These are phyloP conservation scores for Coelinius sp. DNA, from an alignment of 2,888 invertebrate genomes.

Conservation along the genomic window DNA sequence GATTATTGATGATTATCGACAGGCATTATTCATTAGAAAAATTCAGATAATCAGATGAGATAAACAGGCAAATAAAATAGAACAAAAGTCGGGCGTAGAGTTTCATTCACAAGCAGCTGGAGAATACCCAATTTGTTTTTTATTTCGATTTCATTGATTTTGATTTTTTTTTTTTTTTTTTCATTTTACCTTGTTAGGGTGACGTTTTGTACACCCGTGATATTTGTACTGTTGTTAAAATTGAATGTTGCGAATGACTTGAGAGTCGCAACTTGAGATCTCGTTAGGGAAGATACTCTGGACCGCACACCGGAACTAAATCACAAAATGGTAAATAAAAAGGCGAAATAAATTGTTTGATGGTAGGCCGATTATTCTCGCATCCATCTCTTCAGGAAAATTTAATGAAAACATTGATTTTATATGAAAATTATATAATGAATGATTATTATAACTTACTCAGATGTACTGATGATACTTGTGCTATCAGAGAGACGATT, in stretches of 20 bases:
- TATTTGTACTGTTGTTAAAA: constrained; percentile 72
- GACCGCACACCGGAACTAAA: constrained; percentile 72
- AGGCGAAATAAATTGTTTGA: constrained; percentile 14
- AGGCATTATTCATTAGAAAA: neutral
- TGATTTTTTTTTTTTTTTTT: neutral
- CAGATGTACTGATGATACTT: constrained; percentile 73
- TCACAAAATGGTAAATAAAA: constrained; percentile 48
- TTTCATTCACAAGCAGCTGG: constrained; percentile 16
- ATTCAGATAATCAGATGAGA: neutral
- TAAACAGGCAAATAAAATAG: neutral
- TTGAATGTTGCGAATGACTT: constrained; percentile 74
- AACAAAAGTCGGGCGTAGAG: constrained; percentile 3
- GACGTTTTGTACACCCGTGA: constrained; percentile 57
- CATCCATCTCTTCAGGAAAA: constrained; percentile 1
- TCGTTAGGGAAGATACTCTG: constrained; percentile 74
- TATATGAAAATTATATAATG: neutral
- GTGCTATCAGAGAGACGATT: constrained; percentile 74
- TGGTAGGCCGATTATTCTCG: neutral
- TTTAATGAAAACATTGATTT: neutral
- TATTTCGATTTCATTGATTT: neutral
- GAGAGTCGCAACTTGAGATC: constrained; percentile 74
- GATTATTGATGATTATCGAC: neutral
- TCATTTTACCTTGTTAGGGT: constrained; percentile 60
- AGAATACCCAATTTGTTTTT: neutral
- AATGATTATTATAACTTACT: constrained; percentile 73